A percentile compares a stretch with the other conserved stretches of the same genome.
Conservation (phyloP, 2,888 invertebrate genomes). For the Tolmerus cingulatus region DNA sequence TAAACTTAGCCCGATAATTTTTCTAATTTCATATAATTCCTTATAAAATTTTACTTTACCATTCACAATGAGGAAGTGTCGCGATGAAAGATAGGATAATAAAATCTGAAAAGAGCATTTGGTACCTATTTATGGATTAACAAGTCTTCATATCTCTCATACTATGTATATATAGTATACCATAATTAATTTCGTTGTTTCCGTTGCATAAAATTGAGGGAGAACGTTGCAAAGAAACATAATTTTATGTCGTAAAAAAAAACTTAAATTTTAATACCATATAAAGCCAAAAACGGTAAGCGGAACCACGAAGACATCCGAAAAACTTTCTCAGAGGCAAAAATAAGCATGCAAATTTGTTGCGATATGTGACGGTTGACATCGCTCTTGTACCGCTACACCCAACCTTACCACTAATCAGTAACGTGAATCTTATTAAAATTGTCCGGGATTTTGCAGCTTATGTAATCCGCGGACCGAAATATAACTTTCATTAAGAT, state of each 20-base stretch:
- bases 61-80: too few species aligned
- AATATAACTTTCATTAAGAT: slow-evolving; percentile 18
- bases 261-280: neutral
- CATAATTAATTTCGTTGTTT: neutral
- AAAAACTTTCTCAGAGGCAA: neutral
- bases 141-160: too few species aligned
- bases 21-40: too few species aligned
- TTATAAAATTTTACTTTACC: too few species aligned
- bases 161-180: neutral
- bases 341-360: neutral
- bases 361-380: neutral
- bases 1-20: too few species aligned
- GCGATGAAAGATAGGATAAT: too few species aligned
- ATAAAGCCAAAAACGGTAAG: neutral
- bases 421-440: neutral
- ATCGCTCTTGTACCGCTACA: neutral
- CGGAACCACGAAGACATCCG: neutral
- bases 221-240: neutral
- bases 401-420: neutral
- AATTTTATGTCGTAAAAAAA: neutral
- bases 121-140: too few species aligned
- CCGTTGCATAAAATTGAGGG: too few species aligned
- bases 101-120: too few species aligned
- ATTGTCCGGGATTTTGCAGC: neutral
- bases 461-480: slow-evolving; percentile 7